phyloP scores from a whole-genome alignment of 1,140 invertebrate genomes.

The Bombus superbus region DNA sequence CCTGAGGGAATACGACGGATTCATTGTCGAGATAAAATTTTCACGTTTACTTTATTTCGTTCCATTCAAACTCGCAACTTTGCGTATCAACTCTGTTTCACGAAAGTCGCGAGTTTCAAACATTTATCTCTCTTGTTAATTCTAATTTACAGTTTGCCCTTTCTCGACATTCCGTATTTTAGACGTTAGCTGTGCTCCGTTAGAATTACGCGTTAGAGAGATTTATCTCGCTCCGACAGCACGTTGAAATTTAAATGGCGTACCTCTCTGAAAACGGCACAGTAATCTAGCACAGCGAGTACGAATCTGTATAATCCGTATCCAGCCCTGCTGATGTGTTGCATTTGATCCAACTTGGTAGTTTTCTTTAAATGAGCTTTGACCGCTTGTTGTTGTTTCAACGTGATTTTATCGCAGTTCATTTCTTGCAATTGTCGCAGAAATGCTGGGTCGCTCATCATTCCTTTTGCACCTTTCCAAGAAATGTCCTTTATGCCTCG shows the following conservation, averaged over 20 bases:
- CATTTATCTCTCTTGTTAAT: neutral
- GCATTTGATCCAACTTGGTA: constrained; percentile 90
- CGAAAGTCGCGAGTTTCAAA: neutral
- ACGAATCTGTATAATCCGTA: constrained; percentile 93
- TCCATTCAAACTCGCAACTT: neutral
- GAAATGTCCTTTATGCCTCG: constrained; percentile 91
- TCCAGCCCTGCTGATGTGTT: constrained; percentile 90
- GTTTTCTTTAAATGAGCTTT: constrained; percentile 88
- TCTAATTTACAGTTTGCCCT: neutral
- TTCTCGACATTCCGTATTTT: neutral
- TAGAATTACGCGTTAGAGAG: neutral
- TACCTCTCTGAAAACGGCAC: constrained; percentile 91
- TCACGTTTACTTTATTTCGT: neutral
- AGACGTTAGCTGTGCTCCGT: neutral
- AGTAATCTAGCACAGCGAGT: constrained; percentile 92
- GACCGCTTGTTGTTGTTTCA: constrained; percentile 88
- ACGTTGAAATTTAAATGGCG: no score
- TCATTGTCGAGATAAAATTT: neutral
- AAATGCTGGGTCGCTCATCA: constrained; percentile 96
- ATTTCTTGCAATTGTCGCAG: constrained; percentile 91
- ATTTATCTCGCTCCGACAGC: neutral
- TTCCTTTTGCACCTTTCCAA: constrained; percentile 94
- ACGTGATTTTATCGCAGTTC: constrained; percentile 91
- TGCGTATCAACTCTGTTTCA: neutral
- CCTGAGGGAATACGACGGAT: constrained; percentile 51